A percentile compares a stretch with the other conserved stretches of the same genome.
Conservation (phyloP, 2,888 invertebrate genomes). For the Chloromyia formosa region DNA sequence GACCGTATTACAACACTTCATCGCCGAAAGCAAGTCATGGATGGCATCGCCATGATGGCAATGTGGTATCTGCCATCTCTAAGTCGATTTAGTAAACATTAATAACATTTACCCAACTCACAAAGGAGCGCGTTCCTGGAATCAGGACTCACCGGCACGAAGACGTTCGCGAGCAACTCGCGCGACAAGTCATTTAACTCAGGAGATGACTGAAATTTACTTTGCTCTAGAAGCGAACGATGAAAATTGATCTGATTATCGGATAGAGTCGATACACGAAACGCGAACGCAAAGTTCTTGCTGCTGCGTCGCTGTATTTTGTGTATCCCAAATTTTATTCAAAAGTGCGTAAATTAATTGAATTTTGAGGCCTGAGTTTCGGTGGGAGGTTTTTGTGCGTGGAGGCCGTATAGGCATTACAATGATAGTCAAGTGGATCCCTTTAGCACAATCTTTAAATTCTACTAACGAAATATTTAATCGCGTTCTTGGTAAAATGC, state of each 20-base stretch:
- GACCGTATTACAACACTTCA: not conserved
- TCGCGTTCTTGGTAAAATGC: not conserved
- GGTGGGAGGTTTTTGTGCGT: not conserved
- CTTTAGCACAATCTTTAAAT: no score
- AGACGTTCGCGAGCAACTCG: no score
- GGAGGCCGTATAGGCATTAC: not conserved
- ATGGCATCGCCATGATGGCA: not conserved
- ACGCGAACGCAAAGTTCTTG: not conserved
- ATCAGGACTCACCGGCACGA: no score
- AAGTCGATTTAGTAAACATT: constrained; percentile 19
- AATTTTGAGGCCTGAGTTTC: not conserved
- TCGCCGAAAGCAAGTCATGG: not conserved
- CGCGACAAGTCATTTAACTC: constrained; percentile 24
- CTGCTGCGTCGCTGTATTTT: not conserved
- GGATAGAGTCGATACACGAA: not conserved
- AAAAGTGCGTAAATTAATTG: constrained; percentile 20
- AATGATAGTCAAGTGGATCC: not conserved
- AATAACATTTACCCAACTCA: constrained; percentile 18
- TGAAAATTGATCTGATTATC: constrained; percentile 15
- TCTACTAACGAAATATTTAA: not conserved
- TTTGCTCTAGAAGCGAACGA: constrained; percentile 4
- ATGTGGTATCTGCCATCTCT: not conserved
- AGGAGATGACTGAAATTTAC: not conserved
- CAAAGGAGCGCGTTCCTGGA: no score
- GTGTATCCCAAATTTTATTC: not conserved